Evolutionary conservation across 1,140 invertebrate genomes (phyloP), one percentile per base, ranked within the genome.

Genomic region (Andricus grossulariae): DNA sequence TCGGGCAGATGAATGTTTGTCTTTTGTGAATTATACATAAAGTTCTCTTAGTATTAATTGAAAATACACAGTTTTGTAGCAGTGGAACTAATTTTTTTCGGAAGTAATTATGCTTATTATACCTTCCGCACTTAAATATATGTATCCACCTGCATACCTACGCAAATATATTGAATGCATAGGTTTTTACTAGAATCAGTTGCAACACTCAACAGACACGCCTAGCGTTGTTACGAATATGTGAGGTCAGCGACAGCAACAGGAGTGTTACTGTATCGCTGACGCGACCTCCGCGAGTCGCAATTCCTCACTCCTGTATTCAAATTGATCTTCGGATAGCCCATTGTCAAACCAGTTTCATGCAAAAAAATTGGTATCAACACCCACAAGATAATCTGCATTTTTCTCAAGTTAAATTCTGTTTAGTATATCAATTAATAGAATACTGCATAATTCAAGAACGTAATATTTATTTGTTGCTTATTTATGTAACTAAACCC

Each of bases 181-280:
- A 80, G 74, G 76, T 82, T 72, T 80, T 71, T 74, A 78, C 75
- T 83, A 81, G 80, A 84, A 85, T 84, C 83, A 79, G 79, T 90
- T 90, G 87, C 87, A 80, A 89, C 86, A 90, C 82, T 52, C 32
- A 60, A 75, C 79, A 75, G 89, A 85, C 90, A 90, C 90, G 86
- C 90, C 90, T 90, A 85, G 88, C 86, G 90, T 91, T 91, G 90
- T 91, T 90, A 88, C 80, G 79, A 85, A 87, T 87, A 87, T 87
- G 86, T 86, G 87, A 85, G 86, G 85, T 87, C 88, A 80, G 82
- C 83, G 60, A 77, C 80, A 80, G 80, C 75, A 78, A 82, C 81
- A 51, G 54, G 83, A 85, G 77, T 82, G 77, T 82, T 81, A 76
- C 80, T 80, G 78, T 81, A 81, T 78, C 75, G 73, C 78, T 32